These are phyloP conservation scores for Equus quagga DNA, from an alignment of 2,113 vertebrate genomes.

Conservation along the genomic window DNA sequence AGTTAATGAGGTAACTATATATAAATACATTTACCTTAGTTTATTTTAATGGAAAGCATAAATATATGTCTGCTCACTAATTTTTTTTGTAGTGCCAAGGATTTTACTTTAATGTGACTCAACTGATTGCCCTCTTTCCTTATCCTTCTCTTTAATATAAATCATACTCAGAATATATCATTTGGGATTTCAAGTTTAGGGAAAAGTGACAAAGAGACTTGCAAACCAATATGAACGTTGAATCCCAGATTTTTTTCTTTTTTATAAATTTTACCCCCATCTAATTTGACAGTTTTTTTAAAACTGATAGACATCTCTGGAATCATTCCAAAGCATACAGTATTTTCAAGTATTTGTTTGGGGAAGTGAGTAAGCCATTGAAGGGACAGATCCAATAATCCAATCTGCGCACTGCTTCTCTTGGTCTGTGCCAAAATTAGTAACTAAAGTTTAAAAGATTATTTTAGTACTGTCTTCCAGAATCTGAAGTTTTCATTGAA, in stretches of 20 bases:
- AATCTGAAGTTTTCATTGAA: not conserved
- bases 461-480: not conserved
- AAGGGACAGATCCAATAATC: not conserved
- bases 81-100: not conserved
- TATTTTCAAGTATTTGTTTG: not conserved
- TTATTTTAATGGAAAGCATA: constrained; percentile 2
- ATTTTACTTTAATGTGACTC: not conserved
- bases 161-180: not conserved
- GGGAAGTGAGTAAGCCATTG: not conserved
- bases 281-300: not conserved
- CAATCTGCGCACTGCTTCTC: not conserved
- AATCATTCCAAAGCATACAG: not conserved
- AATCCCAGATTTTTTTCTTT: not conserved
- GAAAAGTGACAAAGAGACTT: not conserved
- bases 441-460: not conserved
- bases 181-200: not conserved
- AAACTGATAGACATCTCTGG: not conserved
- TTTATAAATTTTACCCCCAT: not conserved
- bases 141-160: not conserved
- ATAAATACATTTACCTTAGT: not conserved
- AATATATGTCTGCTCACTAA: not conserved
- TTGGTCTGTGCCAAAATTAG: not conserved
- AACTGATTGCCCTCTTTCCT: not conserved
- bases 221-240: not conserved
- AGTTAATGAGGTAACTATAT: not conserved